Percentiles rank a stretch among this genome's conserved stretches.
Evolutionary conservation across 2,797 vertebrate genomes (phyloP).

Genomic region (Apodemus agrarius): DNA sequence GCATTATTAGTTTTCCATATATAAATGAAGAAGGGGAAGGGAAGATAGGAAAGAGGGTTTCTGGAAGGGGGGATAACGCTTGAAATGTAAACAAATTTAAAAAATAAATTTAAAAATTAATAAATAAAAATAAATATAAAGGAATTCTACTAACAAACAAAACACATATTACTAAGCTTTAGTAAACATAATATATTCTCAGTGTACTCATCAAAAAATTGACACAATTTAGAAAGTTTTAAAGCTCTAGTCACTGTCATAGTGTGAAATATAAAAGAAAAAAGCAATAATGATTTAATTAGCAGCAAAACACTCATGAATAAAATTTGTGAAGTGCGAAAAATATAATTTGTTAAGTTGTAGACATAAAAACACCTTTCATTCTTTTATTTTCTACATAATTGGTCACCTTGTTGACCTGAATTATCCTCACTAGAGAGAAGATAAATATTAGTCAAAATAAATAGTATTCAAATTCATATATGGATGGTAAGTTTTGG

Average conservation of each 20-base stretch:
- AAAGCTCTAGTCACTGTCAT: background rate
- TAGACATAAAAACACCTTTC: background rate
- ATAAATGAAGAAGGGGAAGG: too few relatives aligned
- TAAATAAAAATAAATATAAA: too few relatives aligned
- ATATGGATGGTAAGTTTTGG: background rate
- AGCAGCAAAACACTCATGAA: background rate
- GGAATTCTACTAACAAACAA: too few relatives aligned
- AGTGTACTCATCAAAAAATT: background rate
- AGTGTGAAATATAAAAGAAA: background rate
- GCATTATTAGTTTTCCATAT: background rate
- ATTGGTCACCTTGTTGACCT: background rate
- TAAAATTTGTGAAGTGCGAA: constrained; percentile 3
- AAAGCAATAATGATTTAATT: background rate
- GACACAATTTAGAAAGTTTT: background rate
- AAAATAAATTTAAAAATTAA: too few relatives aligned
- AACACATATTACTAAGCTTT: background rate
- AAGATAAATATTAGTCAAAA: background rate
- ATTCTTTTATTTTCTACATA: background rate
- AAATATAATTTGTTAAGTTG: background rate
- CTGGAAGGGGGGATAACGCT: too few relatives aligned
- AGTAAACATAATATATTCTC: background rate
- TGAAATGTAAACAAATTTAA: too few relatives aligned
- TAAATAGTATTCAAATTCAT: background rate
- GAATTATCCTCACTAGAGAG: background rate
- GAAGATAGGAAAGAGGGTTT: too few relatives aligned